These are phyloP conservation scores for Typhlichthys subterraneus DNA, from an alignment of 2,797 vertebrate species.

Conservation along the genomic window DNA sequence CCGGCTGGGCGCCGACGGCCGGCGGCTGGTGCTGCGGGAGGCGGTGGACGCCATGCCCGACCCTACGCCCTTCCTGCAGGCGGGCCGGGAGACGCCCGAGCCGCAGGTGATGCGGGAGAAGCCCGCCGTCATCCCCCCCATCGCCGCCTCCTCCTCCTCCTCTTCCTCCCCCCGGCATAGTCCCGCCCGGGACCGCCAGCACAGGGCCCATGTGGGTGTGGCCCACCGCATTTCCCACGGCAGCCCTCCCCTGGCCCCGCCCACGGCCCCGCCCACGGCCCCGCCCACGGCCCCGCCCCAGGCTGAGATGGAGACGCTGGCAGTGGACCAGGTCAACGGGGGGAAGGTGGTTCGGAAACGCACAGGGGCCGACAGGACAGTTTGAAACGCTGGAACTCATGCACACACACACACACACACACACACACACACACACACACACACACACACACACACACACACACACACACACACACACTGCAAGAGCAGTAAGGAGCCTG, in stretches of 20 bases:
- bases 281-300: conserved; percentile 67
- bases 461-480: conserved; percentile 22
- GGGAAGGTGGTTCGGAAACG: conserved; percentile 89
- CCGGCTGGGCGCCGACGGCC: conserved; percentile 84
- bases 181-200: conserved; percentile 84
- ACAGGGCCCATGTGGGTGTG: conserved; percentile 89
- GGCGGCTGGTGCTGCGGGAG: conserved; percentile 88
- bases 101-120: conserved; percentile 86
- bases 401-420: conserved; percentile 12
- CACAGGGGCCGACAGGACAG: conserved; percentile 94
- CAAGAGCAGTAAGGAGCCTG: conserved; percentile 54
- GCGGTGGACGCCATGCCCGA: conserved; percentile 94
- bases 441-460: conserved; percentile 29
- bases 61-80: conserved; percentile 92
- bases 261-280: conserved; percentile 59
- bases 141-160: conserved; percentile 76
- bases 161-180: conserved; percentile 74
- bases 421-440: conserved; percentile 23
- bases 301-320: conserved; percentile 88
- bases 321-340: conserved; percentile 90
- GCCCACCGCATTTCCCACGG: conserved; percentile 90
- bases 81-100: conserved; percentile 86
- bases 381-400: conserved; percentile 72
- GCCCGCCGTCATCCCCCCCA: conserved; percentile 91
- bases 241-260: conserved; percentile 49